These are phyloP conservation scores for Lampris incognitus DNA, from an alignment of 2,113 vertebrate species.

Conservation along the genomic window DNA sequence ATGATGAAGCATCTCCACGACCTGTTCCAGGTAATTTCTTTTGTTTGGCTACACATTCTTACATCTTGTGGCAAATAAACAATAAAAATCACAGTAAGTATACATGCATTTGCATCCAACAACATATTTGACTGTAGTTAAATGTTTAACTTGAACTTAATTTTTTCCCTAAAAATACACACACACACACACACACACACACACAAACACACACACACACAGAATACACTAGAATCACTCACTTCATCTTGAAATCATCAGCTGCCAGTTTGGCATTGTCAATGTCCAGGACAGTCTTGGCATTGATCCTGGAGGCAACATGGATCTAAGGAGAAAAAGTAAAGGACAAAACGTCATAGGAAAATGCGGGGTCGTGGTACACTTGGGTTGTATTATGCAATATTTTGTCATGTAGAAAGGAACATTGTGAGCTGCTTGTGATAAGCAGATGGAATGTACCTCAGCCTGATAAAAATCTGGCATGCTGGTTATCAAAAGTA, in stretches of 20 bases:
- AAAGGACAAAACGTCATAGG: neutral
- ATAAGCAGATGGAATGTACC: constrained; percentile 8
- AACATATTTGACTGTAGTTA: no score
- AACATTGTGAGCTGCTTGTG: neutral
- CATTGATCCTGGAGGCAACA: constrained; percentile 74
- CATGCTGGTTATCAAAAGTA: neutral
- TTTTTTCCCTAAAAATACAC: neutral
- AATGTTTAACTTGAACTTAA: no score
- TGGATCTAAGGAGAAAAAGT: constrained; percentile 70
- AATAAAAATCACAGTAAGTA: no score
- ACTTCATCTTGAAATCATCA: constrained; percentile 92
- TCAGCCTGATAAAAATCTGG: neutral
- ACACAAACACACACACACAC: neutral
- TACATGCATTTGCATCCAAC: no score
- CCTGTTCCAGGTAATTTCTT: no score
- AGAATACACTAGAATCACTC: constrained; percentile 60
- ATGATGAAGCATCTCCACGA: no score
- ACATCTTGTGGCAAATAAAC: no score
- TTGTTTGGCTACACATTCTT: no score
- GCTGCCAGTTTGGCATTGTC: constrained; percentile 89
- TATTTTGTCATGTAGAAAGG: neutral
- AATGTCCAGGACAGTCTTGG: constrained; percentile 81
- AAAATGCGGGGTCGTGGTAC: neutral
- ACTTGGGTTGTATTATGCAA: neutral
- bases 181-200: neutral